Base-by-base conservation (phyloP, 2,797 vertebrate species). In the Glyptemys insculpta region DNA sequence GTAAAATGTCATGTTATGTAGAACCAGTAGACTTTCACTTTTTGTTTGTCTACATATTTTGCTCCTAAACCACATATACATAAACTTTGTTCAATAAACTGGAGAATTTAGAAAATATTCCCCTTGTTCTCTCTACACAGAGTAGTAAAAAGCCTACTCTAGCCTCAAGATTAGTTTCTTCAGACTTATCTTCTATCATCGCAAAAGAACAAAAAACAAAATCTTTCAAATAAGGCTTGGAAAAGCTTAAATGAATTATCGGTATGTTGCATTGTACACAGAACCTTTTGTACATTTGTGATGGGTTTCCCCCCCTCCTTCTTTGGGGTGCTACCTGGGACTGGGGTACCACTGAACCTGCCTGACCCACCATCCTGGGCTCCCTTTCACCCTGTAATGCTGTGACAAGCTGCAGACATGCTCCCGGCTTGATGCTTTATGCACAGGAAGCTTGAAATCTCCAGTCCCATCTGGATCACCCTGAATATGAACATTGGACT, bases 31-130 rank as follows among this genome's bases (percentile, higher is more conserved):
- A 41, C 6, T 59, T 85, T 18, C 1, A 2, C 68, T 0, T 6
- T 84, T 83, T 79, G 50, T 89, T 47, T 59, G 14, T 29, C 27
- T 89, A 53, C 37, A 87, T 12, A 23, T 57, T 93, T 93, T 6
- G 47, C n/a, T 89, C 84, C 49, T 49, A 84, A 23, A 11, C 12
- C 49, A 19, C 86, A 89, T n/a, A 2, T 23, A 54, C 2, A 80
- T 29, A 19, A 1, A 25, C 85, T 76, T 81, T 86, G 7, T 81
- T 65, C 81, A 89, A 47, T 37, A 76, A 78, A 1, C 2, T 82
- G 16, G 8, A 91, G 65, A 62, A 91, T 52, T 54, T 37, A 86
- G 72, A 49, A 49, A 52, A 65, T 76, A 74, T 84, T 21, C 11
- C 50, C 87, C 18, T 76, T 53, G 12, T 14, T 78, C 83, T 84